Conservation (phyloP, 2,797 vertebrate genomes). For the Limnodromus scolopaceus region DNA sequence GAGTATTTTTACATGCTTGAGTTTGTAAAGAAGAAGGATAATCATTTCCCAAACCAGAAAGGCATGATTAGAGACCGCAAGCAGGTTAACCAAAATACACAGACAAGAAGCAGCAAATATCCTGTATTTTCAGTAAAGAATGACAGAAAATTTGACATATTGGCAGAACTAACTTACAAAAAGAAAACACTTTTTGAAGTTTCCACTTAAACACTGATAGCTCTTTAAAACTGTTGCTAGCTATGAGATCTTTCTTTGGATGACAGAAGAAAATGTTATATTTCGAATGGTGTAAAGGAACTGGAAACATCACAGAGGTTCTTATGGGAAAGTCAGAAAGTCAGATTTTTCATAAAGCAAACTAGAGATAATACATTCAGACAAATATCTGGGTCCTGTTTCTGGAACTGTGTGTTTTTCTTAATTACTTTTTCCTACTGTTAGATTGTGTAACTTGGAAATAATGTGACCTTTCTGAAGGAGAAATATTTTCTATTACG, state of each 20-base stretch:
- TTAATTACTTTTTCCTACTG: slow-evolving; percentile 38
- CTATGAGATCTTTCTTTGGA: not conserved
- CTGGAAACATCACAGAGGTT: not conserved
- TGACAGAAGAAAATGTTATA: not conserved
- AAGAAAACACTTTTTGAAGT: not conserved
- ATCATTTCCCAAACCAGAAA: not conserved
- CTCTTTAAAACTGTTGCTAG: slow-evolving; percentile 4
- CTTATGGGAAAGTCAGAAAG: not conserved
- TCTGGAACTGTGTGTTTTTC: slow-evolving; percentile 7
- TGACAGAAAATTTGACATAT: not conserved
- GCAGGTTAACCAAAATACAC: not conserved
- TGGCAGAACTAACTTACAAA: not conserved
- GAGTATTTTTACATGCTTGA: not conserved
- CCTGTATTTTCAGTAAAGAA: not conserved
- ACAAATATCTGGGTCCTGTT: not conserved
- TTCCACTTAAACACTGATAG: slow-evolving; percentile 3
- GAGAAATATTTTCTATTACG: slow-evolving; percentile 1
- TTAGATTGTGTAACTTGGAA: slow-evolving; percentile 33
- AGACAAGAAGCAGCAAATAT: not conserved
- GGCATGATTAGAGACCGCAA: not conserved
- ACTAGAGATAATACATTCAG: not conserved
- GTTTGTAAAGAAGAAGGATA: not conserved
- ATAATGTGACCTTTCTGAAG: not conserved
- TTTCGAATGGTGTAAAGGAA: not conserved
- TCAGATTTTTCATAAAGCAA: not conserved